Evolutionary conservation across 1,140 invertebrate species (phyloP), one percentile per base, ranked within the genome.

Genomic region (Drosophila santomea): DNA sequence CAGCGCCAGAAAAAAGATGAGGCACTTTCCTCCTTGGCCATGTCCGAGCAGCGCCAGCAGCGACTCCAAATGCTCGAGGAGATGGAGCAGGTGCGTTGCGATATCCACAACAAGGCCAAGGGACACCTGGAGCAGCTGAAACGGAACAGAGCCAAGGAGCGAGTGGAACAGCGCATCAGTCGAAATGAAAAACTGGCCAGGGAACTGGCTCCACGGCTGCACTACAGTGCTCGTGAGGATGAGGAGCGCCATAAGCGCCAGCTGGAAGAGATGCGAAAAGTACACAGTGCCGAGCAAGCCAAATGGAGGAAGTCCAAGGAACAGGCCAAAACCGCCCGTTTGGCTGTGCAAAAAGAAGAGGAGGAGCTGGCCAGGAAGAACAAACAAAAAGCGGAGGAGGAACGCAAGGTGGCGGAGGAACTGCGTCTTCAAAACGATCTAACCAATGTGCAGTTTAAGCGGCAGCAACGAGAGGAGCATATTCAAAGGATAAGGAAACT

Each of bases 11-110:
- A 80, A 0, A 73, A 80, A 4, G 74, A 78, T 25, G 81, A 85
- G 25, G 91, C 90, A 0, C 35, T 89, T 12, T 91, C 90, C n/a
- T 84, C 91, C 0, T 51, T 92, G 63, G 77, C 45, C 47, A 89
- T 91, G 78, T 62, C 74, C 0, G 71, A 92, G 39, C 81, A 91
- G 45, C 57, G 75, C 0, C 73, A 78, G 12, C 43, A 84, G 62
- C 76, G 90, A 2, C 68, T 77, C 5, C 63, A 69, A 12, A 79
- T 90, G 74, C 57, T 80, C 3, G 83, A 91, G 48, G 74, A 80
- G 36, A 74, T 91, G 28, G 90, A 91, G 47, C 73, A 79, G 52
- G 64, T 61, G 4, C 47, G 83, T 54, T 91, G 86, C 41, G 79
- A 81, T 17, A 55, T 85, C 14, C 91, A 91, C 51, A 91, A 90